These are phyloP conservation scores for Vannuccia rotundouncinata DNA, from an alignment of 2,888 invertebrate genomes.

Conservation along the genomic window DNA sequence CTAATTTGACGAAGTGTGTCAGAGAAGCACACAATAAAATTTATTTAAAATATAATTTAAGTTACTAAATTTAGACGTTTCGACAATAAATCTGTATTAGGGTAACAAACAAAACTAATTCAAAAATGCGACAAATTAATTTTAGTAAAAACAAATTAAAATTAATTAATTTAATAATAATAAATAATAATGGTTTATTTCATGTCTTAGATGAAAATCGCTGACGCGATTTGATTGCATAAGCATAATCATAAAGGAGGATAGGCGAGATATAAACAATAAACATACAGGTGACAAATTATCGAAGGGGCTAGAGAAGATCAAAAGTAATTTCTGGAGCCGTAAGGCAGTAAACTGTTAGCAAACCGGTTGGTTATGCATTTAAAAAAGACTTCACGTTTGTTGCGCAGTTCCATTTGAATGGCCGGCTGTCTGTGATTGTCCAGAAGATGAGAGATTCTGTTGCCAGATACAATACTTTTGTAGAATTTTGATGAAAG, in stretches of 20 bases:
- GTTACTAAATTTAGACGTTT: too few relatives aligned
- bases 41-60: too few relatives aligned
- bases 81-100: too few relatives aligned
- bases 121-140: too few relatives aligned
- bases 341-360: not conserved
- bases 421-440: constrained; percentile 26
- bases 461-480: constrained; percentile 24
- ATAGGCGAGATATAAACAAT: not conserved
- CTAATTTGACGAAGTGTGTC: too few relatives aligned
- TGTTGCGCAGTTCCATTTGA: constrained; percentile 19
- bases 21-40: too few relatives aligned
- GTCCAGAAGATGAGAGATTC: constrained; percentile 26
- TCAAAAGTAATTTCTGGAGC: not conserved
- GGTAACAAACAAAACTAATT: too few relatives aligned
- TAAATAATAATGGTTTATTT: not conserved
- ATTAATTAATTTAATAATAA: too few relatives aligned
- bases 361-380: constrained; percentile 23
- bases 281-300: not conserved
- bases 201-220: not conserved
- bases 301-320: not conserved
- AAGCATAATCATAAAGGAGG: not conserved
- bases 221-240: not conserved
- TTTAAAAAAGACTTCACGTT: constrained; percentile 23
- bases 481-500: constrained; percentile 24
- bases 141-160: too few relatives aligned